Evolutionary conservation across 2,113 vertebrate species (phyloP), one percentile per base, ranked within the genome.

Genomic region (Podarcis raffonei): DNA sequence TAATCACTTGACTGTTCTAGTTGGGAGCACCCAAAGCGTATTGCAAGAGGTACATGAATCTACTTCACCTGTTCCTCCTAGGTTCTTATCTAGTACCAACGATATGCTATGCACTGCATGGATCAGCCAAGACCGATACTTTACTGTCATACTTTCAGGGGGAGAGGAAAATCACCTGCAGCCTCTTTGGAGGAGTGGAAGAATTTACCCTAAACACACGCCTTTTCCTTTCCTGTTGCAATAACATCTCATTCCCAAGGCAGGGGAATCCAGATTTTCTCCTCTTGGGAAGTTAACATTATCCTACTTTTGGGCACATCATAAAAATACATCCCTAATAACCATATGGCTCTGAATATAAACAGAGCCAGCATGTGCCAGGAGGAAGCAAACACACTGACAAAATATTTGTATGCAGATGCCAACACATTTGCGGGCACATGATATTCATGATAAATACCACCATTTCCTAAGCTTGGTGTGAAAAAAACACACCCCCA

Each of bases 351-450:
- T 90, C 35, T 62, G 65, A 79, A 83, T 72, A 83, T 83, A 71
- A 87, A 87, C 74, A 87, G 80, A 83, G 30, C 32, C 85, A 87
- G 85, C 74, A 68, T 90, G 65, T 83, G 74, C 80, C 48, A 90
- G 74, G 42, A 78, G 65, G 13, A 83, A 77, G 65, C 81, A 87
- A 90, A 87, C 35, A 83, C 74, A 77, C 75, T 87, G 89, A 87
- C 85, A 87, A 90, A 69, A 83, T 77, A 78, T 72, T 87, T 86
- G 81, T 42, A 78, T 27, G 81, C 74, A 78, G 72, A 83, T 69
- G 65, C 48, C 85, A 86, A 83, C 75, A 78, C 81, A 83, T 83
- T 77, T 86, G 66, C 3, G 75, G 62, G 59, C 35, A 65, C 78
- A 72, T 84, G 78, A 81, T 72, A 65, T 30, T 76, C 85, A 69